Base-by-base conservation (phyloP, 2,797 vertebrate species). In the Takifugu rubripes region DNA sequence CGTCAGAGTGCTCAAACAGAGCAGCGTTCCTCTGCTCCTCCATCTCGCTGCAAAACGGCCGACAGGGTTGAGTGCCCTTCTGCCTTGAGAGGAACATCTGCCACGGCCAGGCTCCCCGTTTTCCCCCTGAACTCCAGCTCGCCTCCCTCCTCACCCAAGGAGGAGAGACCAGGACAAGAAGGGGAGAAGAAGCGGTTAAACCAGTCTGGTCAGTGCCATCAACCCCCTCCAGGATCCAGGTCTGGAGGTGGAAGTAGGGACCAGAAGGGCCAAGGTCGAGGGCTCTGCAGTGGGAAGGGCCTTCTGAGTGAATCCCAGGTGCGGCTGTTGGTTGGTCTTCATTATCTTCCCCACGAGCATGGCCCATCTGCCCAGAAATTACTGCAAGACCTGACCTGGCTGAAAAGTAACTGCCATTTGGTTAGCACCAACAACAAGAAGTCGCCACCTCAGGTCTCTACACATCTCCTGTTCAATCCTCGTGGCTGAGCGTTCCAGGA, bases 341-440 rank as follows among this genome's bases (percentile, higher is more conserved):
- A 94, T 78, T 93, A 92, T 74, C 86, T 95, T 55, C 94, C 94
- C 16, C 93, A 94, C 17, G 90, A 94, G 52, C 92, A 94, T 0
- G 94, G 94, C 0, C 63, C 87, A 0, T 85, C 89, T 0, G 93
- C 92, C 0, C 90, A 91, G 77, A 81, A 69, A 10, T 87, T 94
- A 21, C 81, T 95, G 73, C 90, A 92, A 70, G 90, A 94, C 54
- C 90, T 95, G 14, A 91, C 78, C 21, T 95, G 94, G 93, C 91
- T 95, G 14, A 90, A 85, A 61, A 61, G 81, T 11, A 92, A 93
- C 89, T 92, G 92, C 75, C 82, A 91, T 70, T 57, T 87, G 5
- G 89, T 94, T 79, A 88, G 92, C 1, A 43, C 87, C 7, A 90
- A 82, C 0, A 80, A 70, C 69, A 84, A 86, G 3, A 90, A 89